phyloP scores from a whole-genome alignment of 2,113 vertebrate genomes.

The Prionailurus viverrinus region DNA sequence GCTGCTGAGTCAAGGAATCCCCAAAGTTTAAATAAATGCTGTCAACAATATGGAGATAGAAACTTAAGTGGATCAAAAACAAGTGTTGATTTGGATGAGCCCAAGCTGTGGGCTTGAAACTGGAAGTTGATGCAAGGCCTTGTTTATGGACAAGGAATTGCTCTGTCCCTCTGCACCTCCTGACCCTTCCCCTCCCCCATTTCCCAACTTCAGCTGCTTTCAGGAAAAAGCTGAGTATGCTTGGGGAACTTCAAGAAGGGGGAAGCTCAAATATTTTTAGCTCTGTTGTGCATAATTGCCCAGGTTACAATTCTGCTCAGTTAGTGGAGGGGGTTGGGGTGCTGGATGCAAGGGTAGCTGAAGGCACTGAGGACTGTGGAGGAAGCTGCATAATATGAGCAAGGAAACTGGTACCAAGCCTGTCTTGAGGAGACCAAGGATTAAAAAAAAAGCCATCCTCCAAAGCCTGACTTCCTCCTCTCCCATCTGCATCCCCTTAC shows the following conservation, averaged over 20 bases:
- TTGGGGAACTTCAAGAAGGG: neutral
- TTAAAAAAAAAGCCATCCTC: neutral
- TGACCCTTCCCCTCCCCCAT: too few relatives aligned
- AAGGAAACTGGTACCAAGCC: neutral
- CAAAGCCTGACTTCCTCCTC: neutral
- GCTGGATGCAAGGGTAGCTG: neutral
- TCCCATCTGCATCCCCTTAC: neutral
- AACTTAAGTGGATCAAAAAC: neutral
- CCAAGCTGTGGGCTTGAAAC: neutral
- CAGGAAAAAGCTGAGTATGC: neutral
- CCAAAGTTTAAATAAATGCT: neutral
- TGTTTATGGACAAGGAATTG: neutral
- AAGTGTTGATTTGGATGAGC: neutral
- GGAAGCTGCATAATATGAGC: neutral
- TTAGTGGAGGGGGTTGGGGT: neutral
- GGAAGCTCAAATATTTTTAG: neutral
- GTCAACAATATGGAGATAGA: neutral
- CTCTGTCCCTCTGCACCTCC: neutral
- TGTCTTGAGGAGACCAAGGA: neutral
- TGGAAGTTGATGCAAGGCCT: neutral
- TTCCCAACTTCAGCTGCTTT: neutral
- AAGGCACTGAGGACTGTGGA: neutral
- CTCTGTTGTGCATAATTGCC: neutral
- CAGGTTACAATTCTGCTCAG: neutral
- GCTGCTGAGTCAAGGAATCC: neutral